Conservation (phyloP, 2,797 vertebrate species). For the Natrix natrix region DNA sequence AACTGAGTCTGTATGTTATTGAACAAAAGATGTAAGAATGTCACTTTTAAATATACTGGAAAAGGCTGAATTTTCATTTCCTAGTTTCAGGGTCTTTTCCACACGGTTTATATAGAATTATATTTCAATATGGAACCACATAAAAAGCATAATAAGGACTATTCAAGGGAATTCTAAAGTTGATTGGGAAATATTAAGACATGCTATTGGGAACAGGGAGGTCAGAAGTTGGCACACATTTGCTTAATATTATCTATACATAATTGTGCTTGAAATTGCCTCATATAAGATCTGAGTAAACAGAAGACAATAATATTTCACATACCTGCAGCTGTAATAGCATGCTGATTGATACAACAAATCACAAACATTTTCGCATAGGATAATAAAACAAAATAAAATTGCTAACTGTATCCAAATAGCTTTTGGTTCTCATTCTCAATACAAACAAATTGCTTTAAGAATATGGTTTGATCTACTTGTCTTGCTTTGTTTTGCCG, state of each 20-base stretch:
- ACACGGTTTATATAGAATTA: conserved; percentile 59
- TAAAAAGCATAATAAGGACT: not conserved
- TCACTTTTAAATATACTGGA: conserved; percentile 52
- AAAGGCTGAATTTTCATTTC: conserved; percentile 39
- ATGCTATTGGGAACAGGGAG: not conserved
- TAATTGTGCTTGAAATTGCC: not conserved
- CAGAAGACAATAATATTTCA: conserved; percentile 39
- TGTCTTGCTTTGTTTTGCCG: not conserved
- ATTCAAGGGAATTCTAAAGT: not conserved
- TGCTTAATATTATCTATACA: not conserved
- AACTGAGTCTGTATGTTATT: conserved; percentile 43
- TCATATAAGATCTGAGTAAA: not conserved
- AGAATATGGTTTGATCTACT: not conserved
- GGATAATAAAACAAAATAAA: not conserved
- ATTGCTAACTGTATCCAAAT: not conserved
- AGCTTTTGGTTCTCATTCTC: not conserved
- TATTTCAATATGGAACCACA: conserved; percentile 59
- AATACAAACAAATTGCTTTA: not conserved
- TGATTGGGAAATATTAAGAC: not conserved
- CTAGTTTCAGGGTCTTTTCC: conserved; percentile 37
- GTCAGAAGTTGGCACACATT: not conserved
- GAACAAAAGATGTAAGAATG: conserved; percentile 42
- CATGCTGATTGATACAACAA: conserved; percentile 15
- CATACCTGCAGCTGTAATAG: conserved; percentile 34
- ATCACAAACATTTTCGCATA: not conserved